A percentile compares a stretch with the other conserved stretches of the same genome.
These are phyloP conservation scores for Piprites chloris DNA, from an alignment of 2,113 vertebrate genomes.

Conservation along the genomic window DNA sequence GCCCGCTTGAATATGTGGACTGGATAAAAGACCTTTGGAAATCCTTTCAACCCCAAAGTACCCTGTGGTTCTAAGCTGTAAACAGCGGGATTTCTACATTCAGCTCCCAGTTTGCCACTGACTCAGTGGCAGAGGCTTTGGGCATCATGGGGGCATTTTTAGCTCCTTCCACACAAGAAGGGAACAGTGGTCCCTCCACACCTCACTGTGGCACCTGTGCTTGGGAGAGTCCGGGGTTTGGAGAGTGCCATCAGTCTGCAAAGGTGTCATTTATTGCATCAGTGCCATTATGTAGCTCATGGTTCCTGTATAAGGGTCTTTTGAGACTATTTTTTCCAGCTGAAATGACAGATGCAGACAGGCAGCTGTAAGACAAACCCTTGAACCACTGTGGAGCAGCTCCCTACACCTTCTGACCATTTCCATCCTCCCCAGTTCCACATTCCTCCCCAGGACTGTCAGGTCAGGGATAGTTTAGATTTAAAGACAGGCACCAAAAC, in stretches of 20 bases:
- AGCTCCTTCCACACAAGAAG: background rate
- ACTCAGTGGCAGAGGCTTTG: background rate
- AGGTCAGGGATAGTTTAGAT: background rate
- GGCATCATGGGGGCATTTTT: fast-evolving
- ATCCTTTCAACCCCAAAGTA: background rate
- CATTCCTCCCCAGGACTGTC: background rate
- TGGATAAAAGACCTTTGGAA: background rate
- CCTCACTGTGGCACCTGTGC: fast-evolving
- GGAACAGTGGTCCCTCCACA: background rate
- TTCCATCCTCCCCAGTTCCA: background rate
- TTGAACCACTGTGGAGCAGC: background rate
- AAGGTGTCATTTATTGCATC: background rate
- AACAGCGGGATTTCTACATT: background rate
- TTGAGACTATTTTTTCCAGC: background rate
- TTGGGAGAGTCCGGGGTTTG: background rate
- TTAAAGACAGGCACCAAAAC: background rate
- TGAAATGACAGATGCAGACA: background rate
- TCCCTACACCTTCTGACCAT: background rate
- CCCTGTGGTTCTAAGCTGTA: background rate
- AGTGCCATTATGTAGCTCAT: fast-evolving
- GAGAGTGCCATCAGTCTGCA: background rate
- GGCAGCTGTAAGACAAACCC: background rate
- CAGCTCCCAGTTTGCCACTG: background rate
- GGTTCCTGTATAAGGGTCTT: background rate
- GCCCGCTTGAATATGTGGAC: fast-evolving